Evolutionary conservation across 2,113 vertebrate species (phyloP).

Genomic region (Mobula birostris): DNA sequence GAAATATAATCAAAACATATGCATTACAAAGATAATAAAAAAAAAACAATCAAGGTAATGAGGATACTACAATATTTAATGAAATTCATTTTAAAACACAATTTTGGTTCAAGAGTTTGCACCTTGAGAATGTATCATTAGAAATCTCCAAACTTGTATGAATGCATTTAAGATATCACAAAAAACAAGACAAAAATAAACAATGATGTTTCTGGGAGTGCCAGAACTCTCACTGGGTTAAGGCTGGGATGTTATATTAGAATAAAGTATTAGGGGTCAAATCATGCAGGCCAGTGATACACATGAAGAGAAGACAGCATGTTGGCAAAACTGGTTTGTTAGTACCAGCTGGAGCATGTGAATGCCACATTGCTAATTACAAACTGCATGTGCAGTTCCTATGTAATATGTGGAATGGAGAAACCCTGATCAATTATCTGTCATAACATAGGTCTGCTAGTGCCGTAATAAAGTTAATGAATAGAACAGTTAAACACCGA

Average conservation of each 20-base stretch:
- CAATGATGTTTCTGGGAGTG: conserved; percentile 14
- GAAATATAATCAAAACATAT: background rate
- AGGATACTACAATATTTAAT: conserved; percentile 38
- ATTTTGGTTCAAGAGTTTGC: conserved; percentile 35
- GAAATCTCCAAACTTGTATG: conserved; percentile 26
- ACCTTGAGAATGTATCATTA: conserved; percentile 33
- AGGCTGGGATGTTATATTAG: conserved; percentile 26
- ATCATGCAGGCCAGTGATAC: conserved; percentile 28
- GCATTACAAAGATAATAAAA: background rate
- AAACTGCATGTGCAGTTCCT: conserved; percentile 14
- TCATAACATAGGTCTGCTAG: conserved; percentile 23
- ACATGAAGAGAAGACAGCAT: background rate
- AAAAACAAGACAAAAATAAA: conserved; percentile 26
- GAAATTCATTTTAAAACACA: conserved; percentile 35
- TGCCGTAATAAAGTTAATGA: conserved; percentile 35
- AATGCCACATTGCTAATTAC: background rate
- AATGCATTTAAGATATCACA: conserved; percentile 34
- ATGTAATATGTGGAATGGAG: conserved; percentile 33
- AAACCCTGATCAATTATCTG: conserved; percentile 23
- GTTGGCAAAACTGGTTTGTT: conserved; percentile 13
- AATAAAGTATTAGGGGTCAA: conserved; percentile 22
- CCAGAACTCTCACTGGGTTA: conserved; percentile 7
- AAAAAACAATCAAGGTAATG: conserved; percentile 23
- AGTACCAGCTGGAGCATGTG: background rate
- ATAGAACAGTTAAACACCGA: conserved; percentile 36